Evolutionary conservation across 2,113 vertebrate species (phyloP), one percentile per base, ranked within the genome.

Genomic region (Phalacrocorax aristotelis): DNA sequence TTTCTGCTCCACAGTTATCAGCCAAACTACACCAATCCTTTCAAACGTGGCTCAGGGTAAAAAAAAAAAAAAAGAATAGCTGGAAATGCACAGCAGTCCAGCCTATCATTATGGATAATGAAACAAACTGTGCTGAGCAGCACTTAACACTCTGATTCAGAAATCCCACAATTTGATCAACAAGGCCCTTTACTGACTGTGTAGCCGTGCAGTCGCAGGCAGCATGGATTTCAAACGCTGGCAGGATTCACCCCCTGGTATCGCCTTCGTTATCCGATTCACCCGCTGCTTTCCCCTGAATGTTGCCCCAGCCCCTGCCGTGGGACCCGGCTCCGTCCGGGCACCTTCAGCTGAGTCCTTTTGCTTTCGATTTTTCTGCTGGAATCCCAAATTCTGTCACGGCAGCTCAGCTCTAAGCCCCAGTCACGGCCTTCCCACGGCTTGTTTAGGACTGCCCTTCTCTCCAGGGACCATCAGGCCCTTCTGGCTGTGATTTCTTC

Each of bases 21-120:
- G 87, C 82, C 90, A 94, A 64, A 74, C 79, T 69, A 71, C 61
- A 93, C 78, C 74, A 81, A 15, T 36, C 81, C 91, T 91, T 93
- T 94, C 84, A 95, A 88, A 90, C 10, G 13, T 5, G 16, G 89
- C 83, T 86, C 70, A 83, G 82, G 68, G 68, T 87, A 9, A 68
- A 92, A 46, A 46, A 46, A 46, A 44, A 46, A 46, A 75, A 89
- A 62, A 34, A 34, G 30, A 49, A 19, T 10, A 61, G 54, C 71
- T 93, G 74, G 79, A 75, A 95, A 89, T 10, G 22, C 75, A 19
- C 7, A 2, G 58, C 62, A 52, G 42, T 38, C 54, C 91, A 83
- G 57, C 57, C 72, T 66, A 6, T 76, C 83, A 48, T 91, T 85
- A 85, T 7, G 54, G 91, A 70, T 78, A 91, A 70, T 0, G 1